These are phyloP conservation scores for Orchesellides sinensis DNA, from an alignment of 2,888 invertebrate species.

Conservation along the genomic window DNA sequence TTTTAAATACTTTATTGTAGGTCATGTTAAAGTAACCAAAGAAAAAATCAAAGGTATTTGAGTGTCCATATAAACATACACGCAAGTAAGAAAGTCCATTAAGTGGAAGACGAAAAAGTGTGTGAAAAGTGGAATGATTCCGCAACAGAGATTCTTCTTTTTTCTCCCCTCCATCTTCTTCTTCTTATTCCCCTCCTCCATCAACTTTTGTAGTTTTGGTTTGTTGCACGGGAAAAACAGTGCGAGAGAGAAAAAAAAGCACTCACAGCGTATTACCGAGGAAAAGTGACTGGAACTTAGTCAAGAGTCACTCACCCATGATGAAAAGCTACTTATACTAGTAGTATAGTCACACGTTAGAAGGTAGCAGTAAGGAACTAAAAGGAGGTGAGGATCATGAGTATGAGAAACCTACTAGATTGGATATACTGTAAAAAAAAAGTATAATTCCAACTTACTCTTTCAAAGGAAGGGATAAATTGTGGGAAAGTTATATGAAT, in stretches of 20 bases:
- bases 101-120: not conserved
- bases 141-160: too few species aligned
- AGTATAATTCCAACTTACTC: not conserved
- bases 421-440: too few species aligned
- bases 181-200: not conserved
- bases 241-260: not conserved
- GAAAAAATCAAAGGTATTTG: too few species aligned
- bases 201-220: not conserved
- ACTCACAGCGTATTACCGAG: too few species aligned
- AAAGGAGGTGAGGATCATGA: too few species aligned
- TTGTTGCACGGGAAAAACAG: not conserved
- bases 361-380: not conserved
- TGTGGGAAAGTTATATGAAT: constrained; percentile 47
- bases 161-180: not conserved
- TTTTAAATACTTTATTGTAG: too few species aligned
- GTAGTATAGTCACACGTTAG: not conserved
- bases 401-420: too few species aligned
- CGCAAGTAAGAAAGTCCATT: too few species aligned
- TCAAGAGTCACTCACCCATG: constrained; percentile 42
- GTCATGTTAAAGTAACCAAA: too few species aligned
- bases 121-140: not conserved
- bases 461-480: not conserved
- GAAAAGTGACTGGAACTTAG: constrained; percentile 32
- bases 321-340: constrained; percentile 31
- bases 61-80: too few species aligned